Conservation (phyloP, 1,140 invertebrate genomes). For the Diorhabda sublineata region DNA sequence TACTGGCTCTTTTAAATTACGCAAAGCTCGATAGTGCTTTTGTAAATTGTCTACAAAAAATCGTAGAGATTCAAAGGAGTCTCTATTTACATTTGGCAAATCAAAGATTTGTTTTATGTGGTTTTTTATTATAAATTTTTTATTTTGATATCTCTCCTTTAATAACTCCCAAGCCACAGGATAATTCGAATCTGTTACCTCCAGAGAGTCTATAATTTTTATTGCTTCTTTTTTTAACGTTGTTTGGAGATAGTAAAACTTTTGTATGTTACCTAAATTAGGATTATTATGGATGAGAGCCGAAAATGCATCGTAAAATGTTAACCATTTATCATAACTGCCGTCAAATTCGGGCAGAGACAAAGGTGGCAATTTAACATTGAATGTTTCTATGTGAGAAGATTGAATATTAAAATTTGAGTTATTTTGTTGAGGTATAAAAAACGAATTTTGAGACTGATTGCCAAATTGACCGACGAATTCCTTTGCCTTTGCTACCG, state of each 20-base stretch:
- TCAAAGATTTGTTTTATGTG: constrained; percentile 30
- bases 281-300: constrained; percentile 23
- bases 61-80: constrained; percentile 24
- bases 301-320: constrained; percentile 24
- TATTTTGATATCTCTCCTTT: constrained; percentile 35
- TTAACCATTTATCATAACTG: constrained; percentile 22
- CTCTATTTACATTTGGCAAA: constrained; percentile 24
- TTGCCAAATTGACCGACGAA: not conserved
- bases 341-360: constrained; percentile 20
- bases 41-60: constrained; percentile 23
- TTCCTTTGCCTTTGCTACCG: not conserved
- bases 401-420: not conserved
- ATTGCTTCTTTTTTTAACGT: constrained; percentile 28
- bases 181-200: constrained; percentile 35
- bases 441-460: not conserved
- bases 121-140: constrained; percentile 28
- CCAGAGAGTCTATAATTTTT: constrained; percentile 29
- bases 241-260: constrained; percentile 35
- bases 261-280: constrained; percentile 21
- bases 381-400: not conserved
- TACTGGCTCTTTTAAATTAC: constrained; percentile 31
- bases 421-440: not conserved
- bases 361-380: constrained; percentile 17
- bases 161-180: constrained; percentile 30
- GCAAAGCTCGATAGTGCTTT: constrained; percentile 29